A percentile compares a stretch with the other conserved stretches of the same genome.
Evolutionary conservation across 2,888 invertebrate genomes (phyloP).

Genomic region (Branchellion lobata): DNA sequence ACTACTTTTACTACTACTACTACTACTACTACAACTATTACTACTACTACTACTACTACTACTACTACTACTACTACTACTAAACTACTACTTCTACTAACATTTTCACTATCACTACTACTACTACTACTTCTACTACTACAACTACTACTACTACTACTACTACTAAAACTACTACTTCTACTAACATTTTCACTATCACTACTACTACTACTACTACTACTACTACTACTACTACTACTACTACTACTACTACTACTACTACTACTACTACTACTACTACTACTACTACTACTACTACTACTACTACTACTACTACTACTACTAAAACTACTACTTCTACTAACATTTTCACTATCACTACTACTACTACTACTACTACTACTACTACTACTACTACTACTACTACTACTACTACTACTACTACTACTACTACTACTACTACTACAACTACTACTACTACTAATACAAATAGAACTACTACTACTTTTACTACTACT

Average conservation of each 20-base stretch:
- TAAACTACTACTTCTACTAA: conserved; percentile 45
- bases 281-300: not conserved
- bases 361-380: not conserved
- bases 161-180: not conserved
- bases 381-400: not conserved
- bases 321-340: not conserved
- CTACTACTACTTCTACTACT: not conserved
- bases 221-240: not conserved
- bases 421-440: not conserved
- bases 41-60: conserved; percentile 32
- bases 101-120: not conserved
- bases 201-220: not conserved
- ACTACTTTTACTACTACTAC: not conserved
- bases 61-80: conserved; percentile 47
- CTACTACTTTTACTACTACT: not conserved
- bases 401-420: not conserved
- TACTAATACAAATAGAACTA: not conserved
- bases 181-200: not conserved
- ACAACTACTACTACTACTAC: not conserved
- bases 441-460: not conserved
- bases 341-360: not conserved
- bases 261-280: not conserved
- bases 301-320: not conserved
- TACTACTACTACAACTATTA: not conserved
- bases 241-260: not conserved